phyloP scores from a whole-genome alignment of 1,140 invertebrate genomes.

The Oncopeltus fasciatus region DNA sequence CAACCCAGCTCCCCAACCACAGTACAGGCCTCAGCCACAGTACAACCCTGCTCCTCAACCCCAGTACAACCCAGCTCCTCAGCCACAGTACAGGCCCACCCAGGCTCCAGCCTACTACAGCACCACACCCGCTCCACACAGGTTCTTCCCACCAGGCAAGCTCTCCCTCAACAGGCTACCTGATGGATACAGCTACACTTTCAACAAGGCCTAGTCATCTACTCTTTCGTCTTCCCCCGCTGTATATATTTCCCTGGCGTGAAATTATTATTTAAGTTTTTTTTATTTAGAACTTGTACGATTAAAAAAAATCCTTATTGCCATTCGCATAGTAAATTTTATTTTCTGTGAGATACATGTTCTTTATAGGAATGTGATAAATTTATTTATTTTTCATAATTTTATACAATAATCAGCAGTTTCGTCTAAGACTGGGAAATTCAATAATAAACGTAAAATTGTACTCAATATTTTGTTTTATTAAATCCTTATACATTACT shows the following conservation, averaged over 20 bases:
- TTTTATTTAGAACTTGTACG: background rate
- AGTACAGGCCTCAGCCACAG: slow-evolving; percentile 42
- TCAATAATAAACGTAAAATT: too few species aligned
- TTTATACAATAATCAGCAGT: too few species aligned
- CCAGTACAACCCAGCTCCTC: slow-evolving; percentile 29
- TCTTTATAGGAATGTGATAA: too few species aligned
- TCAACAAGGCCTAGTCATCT: slow-evolving; percentile 39
- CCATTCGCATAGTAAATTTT: too few species aligned
- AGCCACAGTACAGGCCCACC: slow-evolving; percentile 13
- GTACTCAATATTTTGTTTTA: too few species aligned
- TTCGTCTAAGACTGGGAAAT: too few species aligned
- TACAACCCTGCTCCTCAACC: slow-evolving; percentile 23
- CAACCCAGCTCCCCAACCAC: slow-evolving; percentile 31
- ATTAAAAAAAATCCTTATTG: too few species aligned
- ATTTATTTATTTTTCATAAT: too few species aligned
- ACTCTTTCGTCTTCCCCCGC: background rate
- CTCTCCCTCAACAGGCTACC: slow-evolving; percentile 66
- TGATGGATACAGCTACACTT: slow-evolving; percentile 67
- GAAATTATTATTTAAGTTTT: slow-evolving; percentile 1
- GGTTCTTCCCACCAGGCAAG: slow-evolving; percentile 68
- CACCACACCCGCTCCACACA: slow-evolving; percentile 49
- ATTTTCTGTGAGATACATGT: too few species aligned
- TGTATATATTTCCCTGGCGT: background rate
- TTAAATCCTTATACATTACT: too few species aligned
- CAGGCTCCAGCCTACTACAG: slow-evolving; percentile 22